phyloP scores from a whole-genome alignment of 2,113 vertebrate species.

The Hydrolagus affinis region DNA sequence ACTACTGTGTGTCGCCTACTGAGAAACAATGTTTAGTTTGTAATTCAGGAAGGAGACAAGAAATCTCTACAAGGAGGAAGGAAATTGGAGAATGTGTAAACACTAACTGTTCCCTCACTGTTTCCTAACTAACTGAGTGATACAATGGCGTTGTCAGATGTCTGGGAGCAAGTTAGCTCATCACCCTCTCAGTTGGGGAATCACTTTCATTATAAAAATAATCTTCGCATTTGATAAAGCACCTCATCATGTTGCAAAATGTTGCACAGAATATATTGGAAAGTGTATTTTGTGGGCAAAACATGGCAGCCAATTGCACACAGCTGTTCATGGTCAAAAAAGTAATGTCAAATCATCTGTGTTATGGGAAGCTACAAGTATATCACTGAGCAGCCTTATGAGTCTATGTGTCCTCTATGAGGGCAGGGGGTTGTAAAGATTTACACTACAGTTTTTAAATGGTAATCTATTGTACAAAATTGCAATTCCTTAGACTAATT shows the following conservation, averaged over 20 bases:
- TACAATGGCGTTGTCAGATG: not conserved
- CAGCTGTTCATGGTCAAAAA: too few relatives aligned
- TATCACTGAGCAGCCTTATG: not conserved
- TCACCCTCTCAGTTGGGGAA: not conserved
- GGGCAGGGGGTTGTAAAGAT: not conserved
- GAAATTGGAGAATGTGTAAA: too few relatives aligned
- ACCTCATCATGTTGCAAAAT: too few relatives aligned
- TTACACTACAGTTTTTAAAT: not conserved
- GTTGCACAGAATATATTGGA: too few relatives aligned
- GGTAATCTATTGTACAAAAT: not conserved
- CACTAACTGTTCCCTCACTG: too few relatives aligned
- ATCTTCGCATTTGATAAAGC: too few relatives aligned
- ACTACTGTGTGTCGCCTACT: too few relatives aligned
- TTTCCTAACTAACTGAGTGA: constrained; percentile 6
- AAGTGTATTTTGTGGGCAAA: too few relatives aligned
- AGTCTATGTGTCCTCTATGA: not conserved
- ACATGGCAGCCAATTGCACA: too few relatives aligned
- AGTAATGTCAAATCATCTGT: not conserved
- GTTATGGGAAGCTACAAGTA: not conserved
- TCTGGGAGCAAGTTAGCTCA: not conserved
- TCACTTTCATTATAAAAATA: not conserved
- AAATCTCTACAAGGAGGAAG: not conserved
- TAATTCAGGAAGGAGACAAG: not conserved
- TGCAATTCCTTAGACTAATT: not conserved
- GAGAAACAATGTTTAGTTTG: too few relatives aligned